Conservation (phyloP, 2,888 invertebrate genomes). For the Agrilus mali region DNA sequence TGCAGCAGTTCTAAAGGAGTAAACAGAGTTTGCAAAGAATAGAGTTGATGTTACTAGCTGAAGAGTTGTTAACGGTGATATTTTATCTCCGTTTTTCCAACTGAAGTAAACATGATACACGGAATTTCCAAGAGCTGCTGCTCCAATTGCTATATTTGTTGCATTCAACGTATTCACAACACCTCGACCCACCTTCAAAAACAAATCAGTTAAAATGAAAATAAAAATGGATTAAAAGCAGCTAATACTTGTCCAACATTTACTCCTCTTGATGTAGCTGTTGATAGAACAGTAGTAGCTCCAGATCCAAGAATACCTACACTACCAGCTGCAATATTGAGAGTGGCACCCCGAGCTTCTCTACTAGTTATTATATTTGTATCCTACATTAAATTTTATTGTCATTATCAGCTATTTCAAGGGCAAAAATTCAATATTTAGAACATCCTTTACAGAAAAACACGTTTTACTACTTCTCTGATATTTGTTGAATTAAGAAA, state of each 20-base stretch:
- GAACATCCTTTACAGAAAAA: constrained; percentile 26
- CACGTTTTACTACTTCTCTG: not conserved
- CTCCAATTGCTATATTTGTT: constrained; percentile 13
- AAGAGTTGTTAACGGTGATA: constrained; percentile 14
- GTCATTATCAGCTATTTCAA: constrained; percentile 28
- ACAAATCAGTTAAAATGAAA: not conserved
- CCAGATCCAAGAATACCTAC: constrained; percentile 30
- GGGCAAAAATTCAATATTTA: too few relatives aligned
- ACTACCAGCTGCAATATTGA: constrained; percentile 44
- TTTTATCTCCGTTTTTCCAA: constrained; percentile 11
- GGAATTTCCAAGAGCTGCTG: constrained; percentile 13
- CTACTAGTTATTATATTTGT: too few relatives aligned
- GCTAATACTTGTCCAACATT: constrained; percentile 15
- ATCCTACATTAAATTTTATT: too few relatives aligned
- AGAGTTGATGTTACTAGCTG: constrained; percentile 19
- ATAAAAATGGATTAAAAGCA: too few relatives aligned
- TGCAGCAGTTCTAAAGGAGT: constrained; percentile 13
- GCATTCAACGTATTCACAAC: constrained; percentile 12
- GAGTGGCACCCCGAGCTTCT: constrained; percentile 46
- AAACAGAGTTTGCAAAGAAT: constrained; percentile 20
- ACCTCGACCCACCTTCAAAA: constrained; percentile 8
- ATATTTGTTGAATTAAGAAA: not conserved
- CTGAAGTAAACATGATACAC: constrained; percentile 12
- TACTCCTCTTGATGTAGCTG: constrained; percentile 26
- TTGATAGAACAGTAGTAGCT: constrained; percentile 12